Evolutionary conservation across 2,797 vertebrate species (phyloP).

Genomic region (Bryconaethiops microstoma): DNA sequence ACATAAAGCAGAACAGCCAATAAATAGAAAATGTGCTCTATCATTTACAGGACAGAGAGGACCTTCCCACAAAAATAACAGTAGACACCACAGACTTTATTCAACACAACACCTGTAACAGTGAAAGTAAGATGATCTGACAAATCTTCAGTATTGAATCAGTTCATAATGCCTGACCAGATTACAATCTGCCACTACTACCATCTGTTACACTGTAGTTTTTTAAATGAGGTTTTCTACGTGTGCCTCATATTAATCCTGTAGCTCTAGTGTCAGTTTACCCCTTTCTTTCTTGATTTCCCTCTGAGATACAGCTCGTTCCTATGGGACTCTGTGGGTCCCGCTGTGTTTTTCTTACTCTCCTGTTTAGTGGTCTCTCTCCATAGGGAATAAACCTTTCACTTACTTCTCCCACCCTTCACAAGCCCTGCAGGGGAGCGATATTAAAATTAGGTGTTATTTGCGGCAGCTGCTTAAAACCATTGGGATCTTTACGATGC

Average conservation of each 20-base stretch:
- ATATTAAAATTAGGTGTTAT: slow-evolving; percentile 42
- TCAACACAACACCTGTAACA: too few relatives aligned
- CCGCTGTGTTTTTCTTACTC: slow-evolving; percentile 41
- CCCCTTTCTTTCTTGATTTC: slow-evolving; percentile 6
- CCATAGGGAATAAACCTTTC: too few relatives aligned
- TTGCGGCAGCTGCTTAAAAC: slow-evolving; percentile 39
- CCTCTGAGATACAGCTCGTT: slow-evolving; percentile 62
- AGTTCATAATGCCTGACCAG: background rate
- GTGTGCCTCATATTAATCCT: slow-evolving; percentile 24
- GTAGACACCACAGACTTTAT: too few relatives aligned
- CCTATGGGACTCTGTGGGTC: slow-evolving; percentile 61
- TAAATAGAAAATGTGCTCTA: too few relatives aligned
- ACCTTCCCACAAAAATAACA: too few relatives aligned
- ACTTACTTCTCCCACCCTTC: slow-evolving; percentile 55
- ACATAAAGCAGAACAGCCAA: too few relatives aligned
- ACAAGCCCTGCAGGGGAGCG: slow-evolving; percentile 23
- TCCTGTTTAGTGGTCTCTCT: too few relatives aligned
- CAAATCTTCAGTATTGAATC: background rate
- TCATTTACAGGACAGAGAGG: too few relatives aligned
- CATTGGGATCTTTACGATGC: slow-evolving; percentile 37
- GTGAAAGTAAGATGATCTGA: too few relatives aligned
- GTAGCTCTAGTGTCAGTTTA: background rate
- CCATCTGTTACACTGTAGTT: slow-evolving; percentile 15
- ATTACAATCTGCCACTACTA: background rate
- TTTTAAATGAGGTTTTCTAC: background rate